Evolutionary conservation across 2,888 invertebrate species (phyloP), one percentile per base, ranked within the genome.

Genomic region (Diploptera punctata): DNA sequence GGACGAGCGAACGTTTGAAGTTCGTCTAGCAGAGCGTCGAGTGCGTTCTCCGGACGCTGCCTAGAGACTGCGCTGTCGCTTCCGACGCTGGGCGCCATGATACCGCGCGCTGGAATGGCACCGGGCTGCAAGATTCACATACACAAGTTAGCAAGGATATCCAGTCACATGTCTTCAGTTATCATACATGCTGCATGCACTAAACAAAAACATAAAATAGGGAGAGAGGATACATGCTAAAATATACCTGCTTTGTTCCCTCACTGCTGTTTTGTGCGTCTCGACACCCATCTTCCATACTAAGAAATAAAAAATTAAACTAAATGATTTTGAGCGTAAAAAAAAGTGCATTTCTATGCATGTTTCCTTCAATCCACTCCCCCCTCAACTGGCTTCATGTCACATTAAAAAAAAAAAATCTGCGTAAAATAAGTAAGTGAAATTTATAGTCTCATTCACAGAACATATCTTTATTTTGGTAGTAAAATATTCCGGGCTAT

Each of bases 11-110:
- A 95, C 38, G 95, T 95, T 84, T 95, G 94, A 77, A 95, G 88
- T 84, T 96, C 95, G 84, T 95, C 95, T 93, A 96, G 86, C 92
- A 96, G 85, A 90, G 94, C 94, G 91, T 96, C 96, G 93, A 96
- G 94, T 90, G 95, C 94, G 92, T 95, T 96, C 91, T 95, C 95
- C 88, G 94, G 88, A 86, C 92, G 90, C 85, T 87, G 76, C 86
- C 87, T 76, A 73, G 76, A 74, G 71, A 69, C 33, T 76, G 76
- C 21, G 77, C 70, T 61, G 77, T 82, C 81, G 77, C 80, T 81
- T 85, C 85, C 82, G 85, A 86, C 82, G 85, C 85, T 77, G 86
- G 87, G 84, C 87, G 83, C 87, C 87, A 87, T 85, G 87, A 86
- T 77, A 86, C 86, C 80, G 86, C 86, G 80, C 87, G 86, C 79